phyloP scores from a whole-genome alignment of 2,113 vertebrate genomes.

The Notothenia rossii region DNA sequence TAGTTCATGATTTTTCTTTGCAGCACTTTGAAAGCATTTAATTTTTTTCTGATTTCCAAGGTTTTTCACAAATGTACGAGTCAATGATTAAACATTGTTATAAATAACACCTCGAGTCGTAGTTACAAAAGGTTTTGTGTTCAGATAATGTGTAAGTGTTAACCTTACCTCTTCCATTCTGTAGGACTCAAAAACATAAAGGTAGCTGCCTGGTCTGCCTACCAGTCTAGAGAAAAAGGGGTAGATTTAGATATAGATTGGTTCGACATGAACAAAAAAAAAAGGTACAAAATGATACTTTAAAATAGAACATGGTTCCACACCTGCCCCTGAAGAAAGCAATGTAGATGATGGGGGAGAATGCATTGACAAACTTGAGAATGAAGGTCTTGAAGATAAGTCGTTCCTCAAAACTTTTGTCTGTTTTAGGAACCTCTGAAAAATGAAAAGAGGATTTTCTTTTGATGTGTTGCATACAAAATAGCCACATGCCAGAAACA shows the following conservation, averaged over 20 bases:
- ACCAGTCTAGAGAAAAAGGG: conserved; percentile 86
- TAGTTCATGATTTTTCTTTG: background rate
- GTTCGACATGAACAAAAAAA: too few species aligned
- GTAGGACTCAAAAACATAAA: conserved; percentile 96
- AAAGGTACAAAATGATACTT: background rate
- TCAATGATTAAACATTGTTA: background rate
- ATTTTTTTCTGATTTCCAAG: background rate
- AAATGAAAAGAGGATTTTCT: background rate
- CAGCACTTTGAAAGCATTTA: background rate
- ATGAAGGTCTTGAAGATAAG: conserved; percentile 99
- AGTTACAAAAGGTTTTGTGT: background rate
- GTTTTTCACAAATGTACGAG: background rate
- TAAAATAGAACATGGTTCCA: conserved; percentile 42
- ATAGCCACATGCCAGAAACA: too few species aligned
- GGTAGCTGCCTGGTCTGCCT: conserved; percentile 93
- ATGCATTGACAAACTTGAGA: conserved; percentile 97
- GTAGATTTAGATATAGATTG: background rate
- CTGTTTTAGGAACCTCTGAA: conserved; percentile 97
- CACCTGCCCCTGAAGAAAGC: conserved; percentile 99
- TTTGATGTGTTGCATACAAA: background rate
- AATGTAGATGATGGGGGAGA: conserved; percentile 98
- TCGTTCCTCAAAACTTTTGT: conserved; percentile 96
- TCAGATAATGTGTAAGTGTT: background rate
- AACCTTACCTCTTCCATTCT: conserved; percentile 96
- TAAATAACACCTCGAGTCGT: background rate